These are phyloP conservation scores for Lutraria lutraria DNA, from an alignment of 2,888 invertebrate species.

Conservation along the genomic window DNA sequence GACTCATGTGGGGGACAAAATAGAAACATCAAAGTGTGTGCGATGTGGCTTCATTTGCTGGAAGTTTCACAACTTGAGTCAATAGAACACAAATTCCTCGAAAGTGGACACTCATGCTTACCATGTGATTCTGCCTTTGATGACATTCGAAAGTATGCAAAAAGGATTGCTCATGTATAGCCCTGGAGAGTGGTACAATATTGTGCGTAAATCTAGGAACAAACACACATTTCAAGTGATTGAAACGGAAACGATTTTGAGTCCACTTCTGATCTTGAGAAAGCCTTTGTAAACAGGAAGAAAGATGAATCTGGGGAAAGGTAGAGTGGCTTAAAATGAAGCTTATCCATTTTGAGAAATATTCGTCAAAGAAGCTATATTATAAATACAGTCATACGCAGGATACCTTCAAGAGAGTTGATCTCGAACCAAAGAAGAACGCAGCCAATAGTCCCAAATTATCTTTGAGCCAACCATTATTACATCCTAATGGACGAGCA, in stretches of 20 bases:
- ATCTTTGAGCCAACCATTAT: neutral
- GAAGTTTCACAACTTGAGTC: conserved; percentile 13
- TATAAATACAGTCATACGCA: neutral
- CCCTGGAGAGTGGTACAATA: conserved; percentile 19
- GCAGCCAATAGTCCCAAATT: neutral
- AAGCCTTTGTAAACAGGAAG: conserved; percentile 19
- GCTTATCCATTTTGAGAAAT: conserved; percentile 8
- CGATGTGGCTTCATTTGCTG: conserved; percentile 27
- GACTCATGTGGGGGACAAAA: conserved; percentile 35
- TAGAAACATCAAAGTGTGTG: conserved; percentile 29
- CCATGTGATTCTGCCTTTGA: conserved; percentile 36
- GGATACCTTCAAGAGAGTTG: conserved; percentile 1
- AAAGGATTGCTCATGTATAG: neutral
- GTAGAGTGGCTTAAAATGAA: conserved; percentile 30
- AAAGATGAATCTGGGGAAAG: conserved; percentile 13
- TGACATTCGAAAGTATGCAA: conserved; percentile 26
- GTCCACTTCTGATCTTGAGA: conserved; percentile 21
- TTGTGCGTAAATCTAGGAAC: conserved; percentile 1
- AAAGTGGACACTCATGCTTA: conserved; percentile 35
- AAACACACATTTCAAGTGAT: conserved; percentile 20
- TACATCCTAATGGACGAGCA: neutral
- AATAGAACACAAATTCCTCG: conserved; percentile 13
- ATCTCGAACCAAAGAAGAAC: conserved; percentile 10
- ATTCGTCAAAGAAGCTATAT: neutral
- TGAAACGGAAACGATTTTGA: neutral